Conservation (phyloP, 2,797 vertebrate genomes). For the Adelosebastes latens region DNA sequence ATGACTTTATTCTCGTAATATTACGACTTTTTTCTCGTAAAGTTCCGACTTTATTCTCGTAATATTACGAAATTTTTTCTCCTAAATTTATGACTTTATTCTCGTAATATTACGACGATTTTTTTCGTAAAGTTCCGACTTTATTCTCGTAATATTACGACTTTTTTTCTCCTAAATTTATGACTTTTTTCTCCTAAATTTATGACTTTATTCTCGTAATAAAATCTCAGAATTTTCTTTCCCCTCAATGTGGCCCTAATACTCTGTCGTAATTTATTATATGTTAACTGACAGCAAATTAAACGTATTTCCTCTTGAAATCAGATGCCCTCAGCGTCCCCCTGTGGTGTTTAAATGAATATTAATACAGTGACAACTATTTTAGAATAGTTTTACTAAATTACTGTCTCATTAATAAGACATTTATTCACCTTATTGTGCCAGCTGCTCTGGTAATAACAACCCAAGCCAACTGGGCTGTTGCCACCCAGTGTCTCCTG, state of each 20-base stretch:
- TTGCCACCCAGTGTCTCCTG: neutral
- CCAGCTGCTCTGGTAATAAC: neutral
- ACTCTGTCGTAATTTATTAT: neutral
- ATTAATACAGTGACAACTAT: neutral
- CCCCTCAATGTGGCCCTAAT: too few relatives aligned
- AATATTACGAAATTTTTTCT: too few relatives aligned
- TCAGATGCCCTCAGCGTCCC: neutral
- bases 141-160: too few relatives aligned
- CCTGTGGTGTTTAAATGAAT: neutral
- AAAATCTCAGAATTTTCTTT: fast-evolving
- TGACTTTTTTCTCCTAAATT: too few relatives aligned
- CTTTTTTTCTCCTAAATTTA: too few relatives aligned
- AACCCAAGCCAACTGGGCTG: neutral
- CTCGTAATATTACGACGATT: too few relatives aligned
- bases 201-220: too few relatives aligned
- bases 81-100: too few relatives aligned
- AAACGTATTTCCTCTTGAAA: neutral
- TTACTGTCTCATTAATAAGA: neutral
- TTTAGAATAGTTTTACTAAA: neutral
- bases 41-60: too few relatives aligned
- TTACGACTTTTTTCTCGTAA: too few relatives aligned
- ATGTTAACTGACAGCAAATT: neutral
- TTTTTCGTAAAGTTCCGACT: fast-evolving
- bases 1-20: too few relatives aligned
- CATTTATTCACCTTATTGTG: neutral